Percentiles rank a stretch among this genome's conserved stretches.
Evolutionary conservation across 2,888 invertebrate genomes (phyloP).

Genomic region (Tricholauxania praeusta): DNA sequence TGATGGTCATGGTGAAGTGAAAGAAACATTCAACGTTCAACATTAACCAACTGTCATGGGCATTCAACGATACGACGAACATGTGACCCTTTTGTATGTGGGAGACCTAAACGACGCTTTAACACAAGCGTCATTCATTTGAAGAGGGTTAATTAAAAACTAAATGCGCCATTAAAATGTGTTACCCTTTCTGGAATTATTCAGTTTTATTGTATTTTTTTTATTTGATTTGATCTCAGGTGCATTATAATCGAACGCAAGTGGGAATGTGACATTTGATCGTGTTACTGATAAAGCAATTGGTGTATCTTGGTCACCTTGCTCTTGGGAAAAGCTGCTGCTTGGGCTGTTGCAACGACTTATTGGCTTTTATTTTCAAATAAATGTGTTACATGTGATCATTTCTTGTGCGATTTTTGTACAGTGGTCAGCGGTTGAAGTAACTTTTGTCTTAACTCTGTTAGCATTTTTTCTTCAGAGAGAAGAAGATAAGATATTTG

Average conservation of each 20-base stretch:
- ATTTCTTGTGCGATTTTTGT: too few relatives aligned
- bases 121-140: too few relatives aligned
- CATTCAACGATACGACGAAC: not conserved
- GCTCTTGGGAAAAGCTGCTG: too few relatives aligned
- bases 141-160: slow-evolving; percentile 32
- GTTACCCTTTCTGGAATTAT: slow-evolving; percentile 12
- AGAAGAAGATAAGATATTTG: too few relatives aligned
- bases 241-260: not conserved
- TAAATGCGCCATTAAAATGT: slow-evolving; percentile 30
- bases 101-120: not conserved
- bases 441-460: too few relatives aligned
- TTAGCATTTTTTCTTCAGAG: too few relatives aligned
- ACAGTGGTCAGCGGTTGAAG: too few relatives aligned
- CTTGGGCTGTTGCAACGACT: slow-evolving; percentile 11
- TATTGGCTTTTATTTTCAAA: slow-evolving; percentile 16
- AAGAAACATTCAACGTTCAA: too few relatives aligned
- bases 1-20: not conserved
- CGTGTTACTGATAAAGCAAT: slow-evolving; percentile 13
- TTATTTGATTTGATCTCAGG: not conserved
- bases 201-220: not conserved
- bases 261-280: slow-evolving; percentile 5
- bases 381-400: slow-evolving; percentile 19
- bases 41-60: slow-evolving; percentile 17
- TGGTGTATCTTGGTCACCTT: too few relatives aligned
- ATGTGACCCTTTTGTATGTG: slow-evolving; percentile 10